Percentiles rank a stretch among this genome's conserved stretches.
These are phyloP conservation scores for Phymanthus crucifer DNA, from an alignment of 92 coral and sea anemone species.

Conservation along the genomic window DNA sequence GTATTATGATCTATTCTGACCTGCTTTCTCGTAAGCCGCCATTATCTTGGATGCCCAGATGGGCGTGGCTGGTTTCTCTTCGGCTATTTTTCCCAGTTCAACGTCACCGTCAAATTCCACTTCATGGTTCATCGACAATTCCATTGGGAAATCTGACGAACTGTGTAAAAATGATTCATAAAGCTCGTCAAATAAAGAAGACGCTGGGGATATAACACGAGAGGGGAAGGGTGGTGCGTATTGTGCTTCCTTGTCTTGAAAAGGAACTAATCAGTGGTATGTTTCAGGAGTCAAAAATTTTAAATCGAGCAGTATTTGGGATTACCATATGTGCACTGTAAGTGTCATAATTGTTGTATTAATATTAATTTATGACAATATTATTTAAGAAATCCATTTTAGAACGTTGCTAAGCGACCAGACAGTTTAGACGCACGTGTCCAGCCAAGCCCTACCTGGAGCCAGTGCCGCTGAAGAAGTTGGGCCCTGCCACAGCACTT, in stretches of 20 bases:
- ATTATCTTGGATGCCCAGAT: conserved; percentile 78
- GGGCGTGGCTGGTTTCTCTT: conserved; percentile 67
- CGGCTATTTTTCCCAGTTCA: conserved; percentile 67
- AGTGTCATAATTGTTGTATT: too few relatives aligned
- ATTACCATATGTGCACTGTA: too few relatives aligned
- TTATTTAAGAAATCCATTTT: not conserved
- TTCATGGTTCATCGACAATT: conserved; percentile 66
- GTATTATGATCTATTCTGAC: conserved; percentile 33
- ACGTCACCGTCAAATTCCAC: conserved; percentile 96
- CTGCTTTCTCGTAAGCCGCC: conserved; percentile 60
- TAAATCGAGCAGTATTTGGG: too few relatives aligned
- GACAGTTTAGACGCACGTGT: not conserved
- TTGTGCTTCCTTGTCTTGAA: too few relatives aligned
- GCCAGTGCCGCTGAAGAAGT: conserved; percentile 55
- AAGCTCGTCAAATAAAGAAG: not conserved
- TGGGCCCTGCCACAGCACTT: conserved; percentile 61
- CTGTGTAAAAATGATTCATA: not conserved
- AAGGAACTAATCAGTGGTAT: too few relatives aligned
- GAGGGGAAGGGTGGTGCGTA: not conserved
- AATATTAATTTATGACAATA: not conserved
- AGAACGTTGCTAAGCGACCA: not conserved
- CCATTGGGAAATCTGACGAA: conserved; percentile 25
- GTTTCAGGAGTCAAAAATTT: too few relatives aligned
- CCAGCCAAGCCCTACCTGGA: conserved; percentile 44
- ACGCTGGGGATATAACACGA: not conserved